phyloP scores from a whole-genome alignment of 2,888 invertebrate genomes.

The Lasioglossum morio region DNA sequence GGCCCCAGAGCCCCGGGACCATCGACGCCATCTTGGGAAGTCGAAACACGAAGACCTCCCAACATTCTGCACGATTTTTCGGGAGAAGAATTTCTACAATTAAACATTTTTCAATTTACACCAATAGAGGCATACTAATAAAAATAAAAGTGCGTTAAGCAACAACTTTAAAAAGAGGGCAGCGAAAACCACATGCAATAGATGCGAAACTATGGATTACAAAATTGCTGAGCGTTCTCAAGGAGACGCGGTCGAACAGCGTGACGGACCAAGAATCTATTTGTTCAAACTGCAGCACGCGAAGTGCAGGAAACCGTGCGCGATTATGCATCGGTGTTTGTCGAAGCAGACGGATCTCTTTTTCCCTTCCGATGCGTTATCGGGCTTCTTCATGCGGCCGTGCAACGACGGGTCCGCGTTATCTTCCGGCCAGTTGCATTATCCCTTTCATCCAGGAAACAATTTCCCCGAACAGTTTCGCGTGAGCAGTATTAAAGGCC shows the following conservation, averaged over 20 bases:
- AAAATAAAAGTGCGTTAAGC: neutral
- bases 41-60: neutral
- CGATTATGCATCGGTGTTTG: neutral
- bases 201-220: neutral
- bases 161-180: neutral
- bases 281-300: neutral
- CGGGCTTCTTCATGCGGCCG: slow-evolving; percentile 12
- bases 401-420: slow-evolving; percentile 6
- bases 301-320: neutral
- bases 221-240: neutral
- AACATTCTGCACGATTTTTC: neutral
- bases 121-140: neutral
- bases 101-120: no score
- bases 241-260: neutral
- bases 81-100: neutral
- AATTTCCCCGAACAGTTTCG: slow-evolving; percentile 62
- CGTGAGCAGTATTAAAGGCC: slow-evolving; percentile 64
- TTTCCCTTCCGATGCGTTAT: slow-evolving; percentile 4
- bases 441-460: slow-evolving; percentile 57
- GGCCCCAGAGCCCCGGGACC: neutral
- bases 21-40: neutral
- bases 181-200: neutral
- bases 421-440: slow-evolving; percentile 47
- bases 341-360: slow-evolving; percentile 1
- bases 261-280: neutral